Percentiles rank a stretch among this genome's conserved stretches.
Conservation (phyloP, 23 tunicate genomes). For the Styela plicata region DNA sequence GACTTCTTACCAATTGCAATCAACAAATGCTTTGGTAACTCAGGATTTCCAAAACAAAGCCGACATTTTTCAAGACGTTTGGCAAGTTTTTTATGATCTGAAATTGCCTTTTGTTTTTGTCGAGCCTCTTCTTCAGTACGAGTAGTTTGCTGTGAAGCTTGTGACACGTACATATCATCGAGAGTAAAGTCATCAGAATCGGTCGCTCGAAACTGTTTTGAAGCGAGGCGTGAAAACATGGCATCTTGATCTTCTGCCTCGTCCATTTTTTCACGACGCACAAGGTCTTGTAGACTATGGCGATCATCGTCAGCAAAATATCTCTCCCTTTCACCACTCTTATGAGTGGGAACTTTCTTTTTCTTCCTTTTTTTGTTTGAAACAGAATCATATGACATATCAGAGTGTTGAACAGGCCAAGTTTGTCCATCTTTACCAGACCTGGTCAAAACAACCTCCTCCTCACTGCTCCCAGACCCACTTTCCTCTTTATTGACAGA, state of each 20-base stretch:
- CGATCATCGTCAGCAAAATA: conserved; percentile 92
- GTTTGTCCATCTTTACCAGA: conserved; percentile 68
- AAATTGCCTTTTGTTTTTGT: conserved; percentile 43
- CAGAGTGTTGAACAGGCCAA: conserved; percentile 72
- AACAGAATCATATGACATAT: not conserved
- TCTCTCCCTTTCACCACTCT: conserved; percentile 71
- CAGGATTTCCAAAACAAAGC: conserved; percentile 72
- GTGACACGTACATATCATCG: conserved; percentile 90
- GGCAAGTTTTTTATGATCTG: conserved; percentile 42
- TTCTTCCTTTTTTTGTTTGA: conserved; percentile 41
- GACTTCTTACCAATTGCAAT: conserved; percentile 64
- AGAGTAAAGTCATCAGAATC: conserved; percentile 82
- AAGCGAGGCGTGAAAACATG: conserved; percentile 54
- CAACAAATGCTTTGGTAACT: conserved; percentile 70
- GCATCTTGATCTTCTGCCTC: conserved; percentile 65
- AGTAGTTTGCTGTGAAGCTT: conserved; percentile 41
- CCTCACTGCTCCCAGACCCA: conserved; percentile 24
- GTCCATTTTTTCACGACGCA: conserved; percentile 71
- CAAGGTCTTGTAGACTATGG: conserved; percentile 64
- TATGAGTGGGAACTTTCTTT: conserved; percentile 59
- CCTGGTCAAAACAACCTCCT: conserved; percentile 63
- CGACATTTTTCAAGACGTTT: conserved; percentile 74
- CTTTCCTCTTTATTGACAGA: not conserved
- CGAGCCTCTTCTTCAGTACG: conserved; percentile 36
- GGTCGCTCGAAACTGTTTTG: conserved; percentile 65